Evolutionary conservation across 2,888 invertebrate species (phyloP).

Genomic region (Thalpophila matura): DNA sequence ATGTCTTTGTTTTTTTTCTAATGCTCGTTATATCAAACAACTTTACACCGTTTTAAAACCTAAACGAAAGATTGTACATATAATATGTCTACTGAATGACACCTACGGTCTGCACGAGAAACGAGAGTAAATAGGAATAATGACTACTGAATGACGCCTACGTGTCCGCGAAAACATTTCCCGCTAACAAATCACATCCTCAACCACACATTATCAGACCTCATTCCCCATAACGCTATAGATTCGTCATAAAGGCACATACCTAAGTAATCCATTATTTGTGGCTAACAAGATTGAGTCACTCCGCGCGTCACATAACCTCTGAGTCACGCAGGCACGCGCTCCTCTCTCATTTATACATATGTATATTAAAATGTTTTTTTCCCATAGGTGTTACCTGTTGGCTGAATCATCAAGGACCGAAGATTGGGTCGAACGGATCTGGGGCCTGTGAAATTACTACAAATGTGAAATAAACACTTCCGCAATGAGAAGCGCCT

Average conservation of each 20-base stretch:
- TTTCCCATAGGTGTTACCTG: slow-evolving; percentile 83
- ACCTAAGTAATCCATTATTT: slow-evolving; percentile 60
- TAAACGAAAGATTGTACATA: background rate
- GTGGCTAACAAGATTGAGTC: slow-evolving; percentile 82
- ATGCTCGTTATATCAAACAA: background rate
- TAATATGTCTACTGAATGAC: background rate
- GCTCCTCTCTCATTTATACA: slow-evolving; percentile 73
- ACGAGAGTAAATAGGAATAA: too few species aligned
- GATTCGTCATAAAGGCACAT: slow-evolving; percentile 64
- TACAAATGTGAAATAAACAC: slow-evolving; percentile 23
- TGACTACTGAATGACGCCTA: background rate
- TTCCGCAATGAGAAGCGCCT: slow-evolving; percentile 16
- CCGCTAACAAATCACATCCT: slow-evolving; percentile 1
- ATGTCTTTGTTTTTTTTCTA: too few species aligned
- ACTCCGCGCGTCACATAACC: slow-evolving; percentile 66
- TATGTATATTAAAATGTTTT: too few species aligned
- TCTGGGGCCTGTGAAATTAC: slow-evolving; percentile 50
- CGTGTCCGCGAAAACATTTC: background rate
- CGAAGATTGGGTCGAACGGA: slow-evolving; percentile 65
- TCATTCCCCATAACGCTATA: slow-evolving; percentile 43
- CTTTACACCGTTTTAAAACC: background rate
- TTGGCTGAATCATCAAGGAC: slow-evolving; percentile 76
- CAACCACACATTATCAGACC: background rate
- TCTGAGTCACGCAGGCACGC: slow-evolving; percentile 74
- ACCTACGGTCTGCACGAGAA: too few species aligned